Conservation (phyloP, 1,140 invertebrate genomes). For the Saccostrea glomerata region DNA sequence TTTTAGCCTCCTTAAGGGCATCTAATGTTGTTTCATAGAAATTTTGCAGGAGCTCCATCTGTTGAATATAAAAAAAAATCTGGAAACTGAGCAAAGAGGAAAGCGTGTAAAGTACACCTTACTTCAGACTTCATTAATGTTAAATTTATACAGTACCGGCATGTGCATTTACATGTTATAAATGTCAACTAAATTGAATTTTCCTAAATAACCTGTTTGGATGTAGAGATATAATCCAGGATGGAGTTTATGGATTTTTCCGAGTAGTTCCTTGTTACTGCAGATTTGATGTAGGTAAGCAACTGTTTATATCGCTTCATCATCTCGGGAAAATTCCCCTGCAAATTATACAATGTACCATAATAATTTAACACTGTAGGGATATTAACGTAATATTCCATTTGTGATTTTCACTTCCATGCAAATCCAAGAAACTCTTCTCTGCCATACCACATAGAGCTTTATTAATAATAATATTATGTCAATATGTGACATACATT, state of each 20-base stretch:
- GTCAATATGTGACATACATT: too few relatives aligned
- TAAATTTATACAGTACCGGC: too few relatives aligned
- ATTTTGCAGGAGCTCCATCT: constrained; percentile 99
- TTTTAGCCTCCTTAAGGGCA: constrained; percentile 97
- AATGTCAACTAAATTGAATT: too few relatives aligned
- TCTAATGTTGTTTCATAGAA: constrained; percentile 99
- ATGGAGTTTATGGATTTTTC: constrained; percentile 99
- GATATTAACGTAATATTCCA: too few relatives aligned
- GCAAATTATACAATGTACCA: constrained; percentile 43
- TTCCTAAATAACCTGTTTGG: constrained; percentile 89
- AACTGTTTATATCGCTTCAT: constrained; percentile 98
- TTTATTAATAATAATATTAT: too few relatives aligned
- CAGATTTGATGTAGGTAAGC: constrained; percentile 98
- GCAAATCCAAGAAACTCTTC: too few relatives aligned
- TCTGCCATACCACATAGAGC: too few relatives aligned
- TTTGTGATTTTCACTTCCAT: too few relatives aligned
- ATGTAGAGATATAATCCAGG: constrained; percentile 99
- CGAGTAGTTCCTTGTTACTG: constrained; percentile 99
- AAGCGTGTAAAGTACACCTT: too few relatives aligned
- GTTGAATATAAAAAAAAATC: constrained; percentile 3
- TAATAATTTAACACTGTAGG: background rate
- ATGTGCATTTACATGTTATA: too few relatives aligned
- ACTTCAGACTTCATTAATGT: too few relatives aligned
- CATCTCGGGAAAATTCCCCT: constrained; percentile 98
- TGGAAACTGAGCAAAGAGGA: too few relatives aligned